phyloP scores from a whole-genome alignment of 2,113 vertebrate species.

The Pyxicephalus adspersus region DNA sequence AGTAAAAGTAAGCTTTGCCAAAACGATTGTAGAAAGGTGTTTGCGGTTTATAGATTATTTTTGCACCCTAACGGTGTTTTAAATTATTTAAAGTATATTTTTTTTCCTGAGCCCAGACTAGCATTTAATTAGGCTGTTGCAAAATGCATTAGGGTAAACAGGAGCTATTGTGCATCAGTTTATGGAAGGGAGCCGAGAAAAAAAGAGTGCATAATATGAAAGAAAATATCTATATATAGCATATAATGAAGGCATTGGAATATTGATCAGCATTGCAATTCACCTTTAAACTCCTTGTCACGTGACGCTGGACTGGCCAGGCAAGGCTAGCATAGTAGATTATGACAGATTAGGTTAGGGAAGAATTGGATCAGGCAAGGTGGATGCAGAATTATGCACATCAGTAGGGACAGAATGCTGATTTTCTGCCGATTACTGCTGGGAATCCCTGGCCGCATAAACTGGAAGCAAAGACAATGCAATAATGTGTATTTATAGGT shows the following conservation, averaged over 20 bases:
- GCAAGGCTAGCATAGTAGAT: constrained; percentile 41
- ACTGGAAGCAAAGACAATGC: too few relatives aligned
- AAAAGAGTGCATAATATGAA: neutral
- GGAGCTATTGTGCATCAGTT: neutral
- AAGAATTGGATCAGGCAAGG: neutral
- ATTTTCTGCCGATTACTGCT: too few relatives aligned
- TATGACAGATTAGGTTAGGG: constrained; percentile 53
- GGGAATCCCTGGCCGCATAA: too few relatives aligned
- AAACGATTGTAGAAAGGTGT: neutral
- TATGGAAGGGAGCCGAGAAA: neutral
- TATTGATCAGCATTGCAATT: constrained; percentile 55
- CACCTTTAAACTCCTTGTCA: constrained; percentile 64
- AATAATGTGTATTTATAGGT: too few relatives aligned
- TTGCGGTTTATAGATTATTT: constrained; percentile 9
- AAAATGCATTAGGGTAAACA: neutral
- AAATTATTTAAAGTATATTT: constrained; percentile 27
- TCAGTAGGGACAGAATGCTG: too few relatives aligned
- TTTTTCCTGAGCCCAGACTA: neutral
- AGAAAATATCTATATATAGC: neutral
- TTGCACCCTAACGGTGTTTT: constrained; percentile 37
- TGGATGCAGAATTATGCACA: neutral
- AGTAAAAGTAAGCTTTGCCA: too few relatives aligned
- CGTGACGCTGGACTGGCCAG: constrained; percentile 53
- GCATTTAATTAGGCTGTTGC: constrained; percentile 8
- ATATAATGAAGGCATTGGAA: constrained; percentile 6